phyloP scores from a whole-genome alignment of 1,140 invertebrate genomes.

The Globodera rostochiensis region DNA sequence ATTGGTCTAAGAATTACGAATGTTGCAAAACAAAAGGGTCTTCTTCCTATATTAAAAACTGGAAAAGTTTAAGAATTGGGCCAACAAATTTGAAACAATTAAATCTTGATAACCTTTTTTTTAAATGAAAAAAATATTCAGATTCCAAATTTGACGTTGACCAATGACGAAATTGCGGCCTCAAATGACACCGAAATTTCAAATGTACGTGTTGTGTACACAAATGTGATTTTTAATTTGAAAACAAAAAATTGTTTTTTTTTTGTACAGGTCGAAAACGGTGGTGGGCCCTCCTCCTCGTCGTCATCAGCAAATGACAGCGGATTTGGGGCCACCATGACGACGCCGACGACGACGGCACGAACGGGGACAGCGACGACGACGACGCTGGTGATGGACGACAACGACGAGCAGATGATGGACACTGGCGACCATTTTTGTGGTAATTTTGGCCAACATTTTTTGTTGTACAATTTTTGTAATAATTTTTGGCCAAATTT shows the following conservation, averaged over 20 bases:
- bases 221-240: no score
- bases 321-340: not conserved
- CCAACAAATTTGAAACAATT: no score
- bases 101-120: no score
- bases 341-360: not conserved
- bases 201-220: not conserved
- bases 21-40: no score
- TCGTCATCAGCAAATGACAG: not conserved
- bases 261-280: not conserved
- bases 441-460: not conserved
- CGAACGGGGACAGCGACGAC: not conserved
- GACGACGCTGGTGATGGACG: not conserved
- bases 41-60: no score
- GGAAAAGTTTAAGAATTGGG: no score
- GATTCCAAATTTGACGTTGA: slow-evolving; percentile 35
- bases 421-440: slow-evolving; percentile 23
- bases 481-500: not conserved
- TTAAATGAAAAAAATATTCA: not conserved
- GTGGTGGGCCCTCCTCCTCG: not conserved
- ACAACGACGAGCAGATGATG: slow-evolving; percentile 16
- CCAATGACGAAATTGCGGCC: not conserved
- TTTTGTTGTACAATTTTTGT: slow-evolving; percentile 3
- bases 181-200: slow-evolving; percentile 3
- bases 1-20: not conserved
- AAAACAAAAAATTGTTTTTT: no score